Base-by-base conservation (phyloP, 2,113 vertebrate genomes). In the Ciconia stormi region DNA sequence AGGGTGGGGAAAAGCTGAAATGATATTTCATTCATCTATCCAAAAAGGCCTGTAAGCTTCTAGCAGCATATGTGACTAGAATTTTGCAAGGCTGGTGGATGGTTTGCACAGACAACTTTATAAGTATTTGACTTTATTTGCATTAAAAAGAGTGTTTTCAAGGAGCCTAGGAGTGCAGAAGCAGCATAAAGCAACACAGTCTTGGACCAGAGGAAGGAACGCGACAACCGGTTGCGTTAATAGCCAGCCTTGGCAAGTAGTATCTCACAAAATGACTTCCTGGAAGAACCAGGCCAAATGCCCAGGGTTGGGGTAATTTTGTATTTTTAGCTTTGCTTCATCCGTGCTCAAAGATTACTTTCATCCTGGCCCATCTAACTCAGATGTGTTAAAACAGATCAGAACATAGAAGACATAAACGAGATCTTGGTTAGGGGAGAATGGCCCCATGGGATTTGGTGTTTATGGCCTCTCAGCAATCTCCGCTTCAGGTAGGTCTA, bases 361-460 rank as follows among this genome's bases (percentile, higher is more conserved):
- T 40, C n/a, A 62, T 36, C 21, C 18, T 65, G 34, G 30, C 18
- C 63, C 50, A 15, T 53, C 26, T 61, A 67, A 67, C 69, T 62
- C 27, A 29, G 55, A 17, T 13, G 11, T 52, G 38, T 34, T 87
- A 40, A 55, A 89, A 52, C 38, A 56, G 23, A 47, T 38, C 19
- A 50, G 19, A 70, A 23, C 34, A 55, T 30, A 14, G 44, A 52
- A 61, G 36, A 22, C 29, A 29, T 13, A 81, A 72, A 52, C 1
- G 12, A 63, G 36, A 8, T 29, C 40, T 70, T 36, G 53, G 18
- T 32, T 20, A 23, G 25, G 18, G 12, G 40, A 67, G 19, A 71
- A 18, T 0, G 1, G 23, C 44, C 23, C 16, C 4, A 0, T 11
- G n/a, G 40, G 27, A 59, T 36, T n/a, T 20, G 26, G n/a, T 12